phyloP scores from a whole-genome alignment of 1,140 invertebrate species.

The Apis cerana region DNA sequence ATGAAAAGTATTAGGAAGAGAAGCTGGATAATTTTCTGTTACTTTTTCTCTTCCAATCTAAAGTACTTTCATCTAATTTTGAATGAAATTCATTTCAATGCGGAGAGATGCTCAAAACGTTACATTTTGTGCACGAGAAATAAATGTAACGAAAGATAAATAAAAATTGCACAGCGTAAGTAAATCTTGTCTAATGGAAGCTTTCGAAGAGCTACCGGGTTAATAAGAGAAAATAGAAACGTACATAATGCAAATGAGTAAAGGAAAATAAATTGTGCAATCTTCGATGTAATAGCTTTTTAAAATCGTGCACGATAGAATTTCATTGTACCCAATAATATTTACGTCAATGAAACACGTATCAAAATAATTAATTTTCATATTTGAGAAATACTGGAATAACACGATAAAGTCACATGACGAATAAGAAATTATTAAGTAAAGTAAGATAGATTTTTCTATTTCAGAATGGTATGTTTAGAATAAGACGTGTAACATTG shows the following conservation, averaged over 20 bases:
- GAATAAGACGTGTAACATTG: too few relatives aligned
- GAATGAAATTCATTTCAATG: constrained; percentile 4
- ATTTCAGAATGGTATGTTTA: too few relatives aligned
- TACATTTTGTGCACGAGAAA: constrained; percentile 3
- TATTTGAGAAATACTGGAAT: too few relatives aligned
- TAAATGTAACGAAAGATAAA: neutral
- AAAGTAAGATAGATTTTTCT: too few relatives aligned
- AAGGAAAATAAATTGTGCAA: neutral
- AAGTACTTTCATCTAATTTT: constrained; percentile 14
- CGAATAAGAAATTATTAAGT: too few relatives aligned
- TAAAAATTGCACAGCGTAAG: constrained; percentile 20
- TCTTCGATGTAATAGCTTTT: neutral
- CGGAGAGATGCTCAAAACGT: constrained; percentile 20
- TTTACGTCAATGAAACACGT: too few relatives aligned
- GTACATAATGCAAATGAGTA: neutral
- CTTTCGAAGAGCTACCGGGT: neutral
- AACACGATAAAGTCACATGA: too few relatives aligned
- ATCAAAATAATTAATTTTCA: too few relatives aligned
- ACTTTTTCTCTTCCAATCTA: constrained; percentile 3
- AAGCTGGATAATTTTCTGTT: constrained; percentile 34
- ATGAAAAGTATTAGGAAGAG: constrained; percentile 3
- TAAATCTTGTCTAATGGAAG: constrained; percentile 38
- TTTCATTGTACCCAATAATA: too few relatives aligned
- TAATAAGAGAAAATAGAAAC: neutral
- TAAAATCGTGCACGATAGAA: too few relatives aligned